Evolutionary conservation across 2,797 vertebrate species (phyloP), one percentile per base, ranked within the genome.

Genomic region (Smutsia temminckii): DNA sequence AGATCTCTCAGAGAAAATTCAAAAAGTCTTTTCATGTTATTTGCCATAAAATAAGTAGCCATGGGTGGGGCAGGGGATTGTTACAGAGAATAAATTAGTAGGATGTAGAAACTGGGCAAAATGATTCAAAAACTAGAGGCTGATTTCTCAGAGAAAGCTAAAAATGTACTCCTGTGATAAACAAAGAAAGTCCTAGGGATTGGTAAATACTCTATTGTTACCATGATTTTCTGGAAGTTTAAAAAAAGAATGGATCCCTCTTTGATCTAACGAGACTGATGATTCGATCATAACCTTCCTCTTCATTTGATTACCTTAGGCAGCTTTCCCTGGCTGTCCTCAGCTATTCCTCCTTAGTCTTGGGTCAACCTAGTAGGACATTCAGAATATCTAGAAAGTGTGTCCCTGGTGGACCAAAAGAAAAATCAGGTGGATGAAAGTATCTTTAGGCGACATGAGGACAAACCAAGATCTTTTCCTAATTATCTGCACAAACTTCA

Each of bases 111-210:
- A 92, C 13, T 66, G 68, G 55, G 32, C 51, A 72, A 90, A 88
- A 91, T 66, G 63, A 72, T 79, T 95, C 42, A 89, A 51, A 93
- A 85, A 46, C 55, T 64, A 0, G n/a, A 80, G 32, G 59, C 17
- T 78, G 75, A 87, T 93, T 93, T 95, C 66, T 3, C 27, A 79
- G 34, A 77, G 20, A 85, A 55, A 71, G 5, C 37, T 71, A 71
- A 94, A 97, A 93, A 87, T 89, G 93, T 12, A 84, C 12, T 40
- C 21, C 14, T 49, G 3, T 29, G 21, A 81, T 87, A 68, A 80
- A 64, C 74, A 94, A 85, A 89, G 64, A 80, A 77, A 64, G 29
- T 75, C 87, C 69, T 93, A 37, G 18, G 93, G 46, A 87, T 42
- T 32, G 42, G 51, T 49, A 91, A 57, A 83, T 83, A 53, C 3